Conservation (phyloP, 1,140 invertebrate species). For the Battus philenor region DNA sequence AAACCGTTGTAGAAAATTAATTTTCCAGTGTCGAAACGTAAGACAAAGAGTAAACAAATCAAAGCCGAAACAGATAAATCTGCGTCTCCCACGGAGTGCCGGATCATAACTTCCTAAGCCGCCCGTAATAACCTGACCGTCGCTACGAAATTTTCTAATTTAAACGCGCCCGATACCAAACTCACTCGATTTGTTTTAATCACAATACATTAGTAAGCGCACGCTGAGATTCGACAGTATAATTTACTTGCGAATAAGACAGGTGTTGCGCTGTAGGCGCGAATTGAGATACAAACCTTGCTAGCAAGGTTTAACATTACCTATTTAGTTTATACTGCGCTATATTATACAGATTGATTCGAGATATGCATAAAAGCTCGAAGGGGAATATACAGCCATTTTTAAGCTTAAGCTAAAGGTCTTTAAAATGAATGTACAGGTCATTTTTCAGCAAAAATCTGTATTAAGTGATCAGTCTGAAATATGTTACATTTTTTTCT, state of each 20-base stretch:
- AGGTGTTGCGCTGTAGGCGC: too few relatives aligned
- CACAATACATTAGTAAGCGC: conserved; percentile 24
- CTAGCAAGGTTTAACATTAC: too few relatives aligned
- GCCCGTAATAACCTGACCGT: conserved; percentile 47
- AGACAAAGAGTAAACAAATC: conserved; percentile 44
- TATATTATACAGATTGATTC: too few relatives aligned
- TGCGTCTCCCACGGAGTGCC: conserved; percentile 30
- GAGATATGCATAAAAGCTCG: too few relatives aligned
- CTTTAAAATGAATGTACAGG: too few relatives aligned
- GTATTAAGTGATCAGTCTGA: too few relatives aligned
- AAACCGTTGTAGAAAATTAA: conserved; percentile 36
- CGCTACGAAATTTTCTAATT: conserved; percentile 43
- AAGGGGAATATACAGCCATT: too few relatives aligned
- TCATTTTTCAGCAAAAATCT: too few relatives aligned
- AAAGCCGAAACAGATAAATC: conserved; percentile 47
- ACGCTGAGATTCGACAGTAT: not conserved
- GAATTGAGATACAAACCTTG: too few relatives aligned
- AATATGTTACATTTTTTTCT: too few relatives aligned
- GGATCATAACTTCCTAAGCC: conserved; percentile 57
- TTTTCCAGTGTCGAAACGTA: conserved; percentile 38
- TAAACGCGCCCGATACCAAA: conserved; percentile 26
- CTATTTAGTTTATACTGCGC: too few relatives aligned
- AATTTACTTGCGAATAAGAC: not conserved
- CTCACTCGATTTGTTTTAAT: conserved; percentile 39
- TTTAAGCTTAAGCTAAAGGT: too few relatives aligned